Percentiles rank a stretch among this genome's conserved stretches.
Conservation (phyloP, 2,113 vertebrate species). For the Pristiophorus japonicus region DNA sequence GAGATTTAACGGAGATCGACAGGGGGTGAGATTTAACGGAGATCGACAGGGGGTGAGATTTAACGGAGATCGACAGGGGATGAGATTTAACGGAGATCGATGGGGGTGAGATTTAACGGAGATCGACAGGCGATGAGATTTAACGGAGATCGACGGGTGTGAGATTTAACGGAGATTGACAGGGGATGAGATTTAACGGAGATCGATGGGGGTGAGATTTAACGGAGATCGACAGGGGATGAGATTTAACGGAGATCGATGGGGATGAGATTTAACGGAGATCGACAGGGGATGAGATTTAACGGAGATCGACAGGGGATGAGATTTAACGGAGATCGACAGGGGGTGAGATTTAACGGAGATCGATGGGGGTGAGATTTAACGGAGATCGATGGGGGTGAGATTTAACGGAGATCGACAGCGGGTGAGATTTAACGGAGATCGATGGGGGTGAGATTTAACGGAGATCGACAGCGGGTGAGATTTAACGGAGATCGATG, state of each 20-base stretch:
- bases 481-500: not conserved
- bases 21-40: too few species aligned
- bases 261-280: too few species aligned
- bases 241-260: not conserved
- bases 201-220: too few species aligned
- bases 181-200: not conserved
- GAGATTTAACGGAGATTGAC: too few species aligned
- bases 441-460: too few species aligned
- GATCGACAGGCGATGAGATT: not conserved
- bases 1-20: not conserved
- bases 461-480: not conserved
- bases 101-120: too few species aligned
- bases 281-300: not conserved
- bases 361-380: not conserved
- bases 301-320: not conserved
- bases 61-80: not conserved
- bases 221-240: not conserved
- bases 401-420: too few species aligned
- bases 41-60: not conserved
- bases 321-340: too few species aligned
- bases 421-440: not conserved
- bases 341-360: not conserved
- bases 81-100: not conserved
- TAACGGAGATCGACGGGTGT: not conserved
- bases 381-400: not conserved